These are phyloP conservation scores for Copidosoma aretas DNA, from an alignment of 2,888 invertebrate genomes.

Conservation along the genomic window DNA sequence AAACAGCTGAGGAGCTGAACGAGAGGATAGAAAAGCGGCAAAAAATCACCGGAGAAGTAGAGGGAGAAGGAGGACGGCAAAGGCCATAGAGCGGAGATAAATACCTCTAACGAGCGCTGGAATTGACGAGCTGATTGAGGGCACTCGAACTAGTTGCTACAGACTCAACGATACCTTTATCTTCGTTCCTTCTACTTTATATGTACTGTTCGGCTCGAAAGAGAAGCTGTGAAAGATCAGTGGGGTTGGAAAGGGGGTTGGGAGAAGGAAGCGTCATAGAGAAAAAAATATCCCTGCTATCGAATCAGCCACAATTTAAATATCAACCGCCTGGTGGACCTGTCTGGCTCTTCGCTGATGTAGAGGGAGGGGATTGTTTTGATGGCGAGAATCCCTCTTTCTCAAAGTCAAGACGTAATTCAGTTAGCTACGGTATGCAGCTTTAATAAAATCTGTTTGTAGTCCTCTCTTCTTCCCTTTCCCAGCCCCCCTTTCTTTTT, in stretches of 20 bases:
- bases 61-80: slow-evolving; percentile 7
- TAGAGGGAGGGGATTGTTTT: slow-evolving; percentile 25
- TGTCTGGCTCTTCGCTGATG: neutral
- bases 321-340: slow-evolving; percentile 30
- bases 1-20: slow-evolving; percentile 8
- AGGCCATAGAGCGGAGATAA: slow-evolving; percentile 48
- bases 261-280: slow-evolving; percentile 1
- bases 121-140: slow-evolving; percentile 51
- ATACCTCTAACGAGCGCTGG: slow-evolving; percentile 55
- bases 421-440: slow-evolving; percentile 22
- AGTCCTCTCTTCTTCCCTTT: neutral
- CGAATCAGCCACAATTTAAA: slow-evolving; percentile 38
- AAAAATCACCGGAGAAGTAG: slow-evolving; percentile 4
- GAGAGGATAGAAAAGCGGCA: neutral
- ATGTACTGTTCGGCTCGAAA: neutral
- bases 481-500: neutral
- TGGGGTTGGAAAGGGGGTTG: slow-evolving; percentile 6
- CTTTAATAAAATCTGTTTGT: slow-evolving; percentile 20
- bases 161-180: slow-evolving; percentile 45
- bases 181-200: slow-evolving; percentile 42
- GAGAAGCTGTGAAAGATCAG: neutral
- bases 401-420: slow-evolving; percentile 22
- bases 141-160: slow-evolving; percentile 42
- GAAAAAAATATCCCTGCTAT: slow-evolving; percentile 22
- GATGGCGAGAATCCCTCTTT: neutral